These are phyloP conservation scores for Nasonia longicornis DNA, from an alignment of 1,140 invertebrate species.

Conservation along the genomic window DNA sequence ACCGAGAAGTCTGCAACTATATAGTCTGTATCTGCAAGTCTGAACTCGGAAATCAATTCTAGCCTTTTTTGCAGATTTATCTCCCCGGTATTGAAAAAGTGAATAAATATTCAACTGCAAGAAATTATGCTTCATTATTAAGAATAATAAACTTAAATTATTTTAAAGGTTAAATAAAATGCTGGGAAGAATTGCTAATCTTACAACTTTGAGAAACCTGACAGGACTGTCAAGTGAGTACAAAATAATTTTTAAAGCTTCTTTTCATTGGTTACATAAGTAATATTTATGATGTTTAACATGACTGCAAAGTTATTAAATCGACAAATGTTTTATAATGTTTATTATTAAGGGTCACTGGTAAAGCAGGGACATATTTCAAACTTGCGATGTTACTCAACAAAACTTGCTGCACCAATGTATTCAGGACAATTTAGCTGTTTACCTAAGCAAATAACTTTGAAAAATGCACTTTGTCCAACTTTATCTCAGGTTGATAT, in stretches of 20 bases:
- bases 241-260: constrained; percentile 24
- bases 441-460: constrained; percentile 31
- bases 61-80: neutral
- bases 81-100: neutral
- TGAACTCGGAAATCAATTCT: too few relatives aligned
- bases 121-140: neutral
- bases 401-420: neutral
- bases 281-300: constrained; percentile 18
- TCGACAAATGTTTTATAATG: neutral
- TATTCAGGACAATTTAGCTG: neutral
- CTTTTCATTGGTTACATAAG: constrained; percentile 31
- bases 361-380: constrained; percentile 9
- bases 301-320: neutral
- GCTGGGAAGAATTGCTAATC: constrained; percentile 48
- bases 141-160: neutral
- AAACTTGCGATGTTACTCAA: constrained; percentile 38
- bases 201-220: constrained; percentile 38
- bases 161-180: constrained; percentile 46
- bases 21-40: too few relatives aligned
- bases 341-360: constrained; percentile 29
- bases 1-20: too few relatives aligned
- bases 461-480: constrained; percentile 19
- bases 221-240: constrained; percentile 44
- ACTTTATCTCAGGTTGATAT: constrained; percentile 42
- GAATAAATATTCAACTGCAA: neutral